Evolutionary conservation across 2,797 vertebrate species (phyloP).

Genomic region (Ptychadena robeensis): DNA sequence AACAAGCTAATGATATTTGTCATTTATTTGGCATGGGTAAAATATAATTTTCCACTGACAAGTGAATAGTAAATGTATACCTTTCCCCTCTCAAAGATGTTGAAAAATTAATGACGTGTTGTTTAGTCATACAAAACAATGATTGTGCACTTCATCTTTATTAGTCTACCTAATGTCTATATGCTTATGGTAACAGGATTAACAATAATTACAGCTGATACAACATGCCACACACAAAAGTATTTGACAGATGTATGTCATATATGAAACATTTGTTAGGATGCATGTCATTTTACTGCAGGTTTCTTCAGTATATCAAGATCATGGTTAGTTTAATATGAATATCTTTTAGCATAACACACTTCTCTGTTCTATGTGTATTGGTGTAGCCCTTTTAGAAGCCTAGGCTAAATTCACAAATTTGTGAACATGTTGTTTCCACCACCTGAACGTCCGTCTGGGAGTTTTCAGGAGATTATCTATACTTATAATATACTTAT

Average conservation of each 20-base stretch:
- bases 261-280: too few relatives aligned
- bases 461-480: too few relatives aligned
- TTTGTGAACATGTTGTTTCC: too few relatives aligned
- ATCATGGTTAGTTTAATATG: too few relatives aligned
- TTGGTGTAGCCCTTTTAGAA: too few relatives aligned
- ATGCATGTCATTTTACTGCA: too few relatives aligned
- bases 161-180: conserved; percentile 26
- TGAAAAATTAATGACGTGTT: conserved; percentile 45
- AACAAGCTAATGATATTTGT: conserved; percentile 4
- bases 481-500: too few relatives aligned
- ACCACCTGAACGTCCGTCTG: too few relatives aligned
- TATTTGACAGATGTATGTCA: not conserved
- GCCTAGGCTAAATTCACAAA: too few relatives aligned
- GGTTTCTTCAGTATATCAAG: too few relatives aligned
- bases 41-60: conserved; percentile 20
- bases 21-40: conserved; percentile 18
- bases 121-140: conserved; percentile 34
- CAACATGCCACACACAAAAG: not conserved
- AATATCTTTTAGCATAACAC: too few relatives aligned
- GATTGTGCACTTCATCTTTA: conserved; percentile 32
- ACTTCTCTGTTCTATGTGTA: too few relatives aligned
- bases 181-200: not conserved
- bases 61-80: conserved; percentile 19
- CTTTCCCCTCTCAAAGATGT: conserved; percentile 1
- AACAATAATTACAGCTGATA: not conserved